Evolutionary conservation across 2,797 vertebrate genomes (phyloP).

Genomic region (Geotrypetes seraphini): DNA sequence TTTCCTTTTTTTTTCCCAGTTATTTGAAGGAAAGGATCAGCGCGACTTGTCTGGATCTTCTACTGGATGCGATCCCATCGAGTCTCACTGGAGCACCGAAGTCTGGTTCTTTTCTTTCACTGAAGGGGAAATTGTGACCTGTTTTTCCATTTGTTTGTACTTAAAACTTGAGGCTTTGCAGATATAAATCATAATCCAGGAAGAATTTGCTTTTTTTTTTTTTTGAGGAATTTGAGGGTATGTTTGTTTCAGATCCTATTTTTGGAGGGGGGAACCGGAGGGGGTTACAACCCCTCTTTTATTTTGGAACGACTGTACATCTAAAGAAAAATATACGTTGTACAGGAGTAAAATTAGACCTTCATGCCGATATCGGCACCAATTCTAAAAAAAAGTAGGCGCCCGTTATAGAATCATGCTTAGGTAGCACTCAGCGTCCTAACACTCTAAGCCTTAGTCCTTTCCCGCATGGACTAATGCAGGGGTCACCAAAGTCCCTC

Average conservation of each 20-base stretch:
- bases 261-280: conserved; percentile 22
- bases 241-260: conserved; percentile 2
- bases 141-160: conserved; percentile 48
- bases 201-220: no score
- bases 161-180: conserved; percentile 46
- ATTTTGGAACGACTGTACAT: conserved; percentile 17
- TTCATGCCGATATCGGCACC: no score
- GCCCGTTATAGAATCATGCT: no score
- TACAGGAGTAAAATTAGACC: conserved; percentile 4
- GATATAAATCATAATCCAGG: conserved; percentile 58
- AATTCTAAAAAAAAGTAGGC: no score
- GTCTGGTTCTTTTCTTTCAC: conserved; percentile 12
- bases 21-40: no score
- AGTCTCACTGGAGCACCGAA: neutral
- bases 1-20: no score
- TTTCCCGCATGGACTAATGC: no score
- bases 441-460: no score
- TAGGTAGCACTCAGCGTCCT: no score
- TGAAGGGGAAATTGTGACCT: conserved; percentile 22
- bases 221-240: conserved; percentile 34
- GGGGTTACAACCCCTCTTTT: conserved; percentile 24
- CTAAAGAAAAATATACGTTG: conserved; percentile 18
- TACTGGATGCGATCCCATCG: conserved; percentile 1
- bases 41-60: no score
- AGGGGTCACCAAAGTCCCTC: no score